These are phyloP conservation scores for Aphaenogaster floridana DNA, from an alignment of 1,140 invertebrate species.

Conservation along the genomic window DNA sequence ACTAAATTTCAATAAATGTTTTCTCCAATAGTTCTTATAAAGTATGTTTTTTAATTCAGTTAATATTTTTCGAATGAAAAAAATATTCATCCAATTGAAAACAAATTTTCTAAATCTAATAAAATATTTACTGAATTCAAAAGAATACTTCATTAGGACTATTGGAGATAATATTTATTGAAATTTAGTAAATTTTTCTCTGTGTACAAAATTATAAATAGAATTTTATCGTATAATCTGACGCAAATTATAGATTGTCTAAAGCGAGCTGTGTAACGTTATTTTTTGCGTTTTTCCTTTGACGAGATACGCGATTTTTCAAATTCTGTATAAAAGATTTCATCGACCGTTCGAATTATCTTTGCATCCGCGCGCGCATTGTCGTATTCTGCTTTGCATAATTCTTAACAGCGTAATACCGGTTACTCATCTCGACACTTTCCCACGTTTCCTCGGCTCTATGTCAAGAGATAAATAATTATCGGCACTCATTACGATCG, in stretches of 20 bases:
- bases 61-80: too few species aligned
- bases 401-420: constrained; percentile 61
- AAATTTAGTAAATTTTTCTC: too few species aligned
- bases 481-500: constrained; percentile 35
- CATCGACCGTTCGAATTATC: constrained; percentile 4
- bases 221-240: neutral
- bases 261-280: neutral
- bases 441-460: constrained; percentile 67
- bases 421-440: constrained; percentile 59
- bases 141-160: too few species aligned
- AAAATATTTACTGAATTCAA: too few species aligned
- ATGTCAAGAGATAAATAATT: constrained; percentile 54
- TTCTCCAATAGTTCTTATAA: too few species aligned
- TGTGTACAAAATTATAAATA: neutral
- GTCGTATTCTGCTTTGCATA: constrained; percentile 52
- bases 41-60: too few species aligned
- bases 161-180: too few species aligned
- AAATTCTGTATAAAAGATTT: constrained; percentile 20
- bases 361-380: constrained; percentile 6
- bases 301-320: neutral
- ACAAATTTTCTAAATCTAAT: too few species aligned
- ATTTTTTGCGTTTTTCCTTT: neutral
- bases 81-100: too few species aligned
- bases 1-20: too few species aligned
- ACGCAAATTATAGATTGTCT: neutral